A percentile compares a stretch with the other conserved stretches of the same genome.
Conservation (phyloP, 2,113 vertebrate genomes). For the Thryonomys swinderianus region DNA sequence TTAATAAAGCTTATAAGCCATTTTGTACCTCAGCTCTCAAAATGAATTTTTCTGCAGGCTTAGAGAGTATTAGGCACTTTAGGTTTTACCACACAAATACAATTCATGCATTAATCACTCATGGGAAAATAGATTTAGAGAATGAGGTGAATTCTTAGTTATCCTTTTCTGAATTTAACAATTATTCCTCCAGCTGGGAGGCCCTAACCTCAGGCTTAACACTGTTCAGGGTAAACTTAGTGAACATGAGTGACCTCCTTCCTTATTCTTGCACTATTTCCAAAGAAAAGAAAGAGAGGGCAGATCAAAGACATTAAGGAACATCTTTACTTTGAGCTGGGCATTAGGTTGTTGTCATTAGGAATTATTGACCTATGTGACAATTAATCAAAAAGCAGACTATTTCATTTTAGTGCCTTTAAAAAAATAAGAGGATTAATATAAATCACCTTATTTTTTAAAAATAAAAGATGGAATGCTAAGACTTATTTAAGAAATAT, state of each 20-base stretch:
- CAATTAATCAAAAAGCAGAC: not conserved
- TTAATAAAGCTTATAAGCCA: constrained; percentile 70
- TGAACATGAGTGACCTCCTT: not conserved
- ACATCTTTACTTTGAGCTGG: not conserved
- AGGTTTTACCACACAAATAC: constrained; percentile 79
- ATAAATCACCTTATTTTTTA: constrained; percentile 13
- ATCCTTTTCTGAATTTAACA: constrained; percentile 68
- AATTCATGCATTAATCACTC: constrained; percentile 77
- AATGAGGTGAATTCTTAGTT: constrained; percentile 78
- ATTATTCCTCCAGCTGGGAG: constrained; percentile 79
- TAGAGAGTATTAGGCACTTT: constrained; percentile 67
- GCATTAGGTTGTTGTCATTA: not conserved
- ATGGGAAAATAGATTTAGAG: constrained; percentile 84
- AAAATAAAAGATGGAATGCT: not conserved
- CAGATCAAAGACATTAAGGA: not conserved
- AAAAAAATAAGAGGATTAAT: not conserved
- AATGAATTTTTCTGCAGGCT: constrained; percentile 70
- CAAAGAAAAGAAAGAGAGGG: not conserved
- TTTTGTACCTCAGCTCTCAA: constrained; percentile 55
- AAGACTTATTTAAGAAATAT: not conserved
- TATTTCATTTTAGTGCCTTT: not conserved
- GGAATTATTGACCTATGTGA: not conserved
- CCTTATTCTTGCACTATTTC: not conserved
- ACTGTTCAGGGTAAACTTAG: constrained; percentile 44
- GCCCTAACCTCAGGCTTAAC: constrained; percentile 62